These are phyloP conservation scores for Platyrinchus mystaceus DNA, from an alignment of 2,797 vertebrate genomes.

Conservation along the genomic window DNA sequence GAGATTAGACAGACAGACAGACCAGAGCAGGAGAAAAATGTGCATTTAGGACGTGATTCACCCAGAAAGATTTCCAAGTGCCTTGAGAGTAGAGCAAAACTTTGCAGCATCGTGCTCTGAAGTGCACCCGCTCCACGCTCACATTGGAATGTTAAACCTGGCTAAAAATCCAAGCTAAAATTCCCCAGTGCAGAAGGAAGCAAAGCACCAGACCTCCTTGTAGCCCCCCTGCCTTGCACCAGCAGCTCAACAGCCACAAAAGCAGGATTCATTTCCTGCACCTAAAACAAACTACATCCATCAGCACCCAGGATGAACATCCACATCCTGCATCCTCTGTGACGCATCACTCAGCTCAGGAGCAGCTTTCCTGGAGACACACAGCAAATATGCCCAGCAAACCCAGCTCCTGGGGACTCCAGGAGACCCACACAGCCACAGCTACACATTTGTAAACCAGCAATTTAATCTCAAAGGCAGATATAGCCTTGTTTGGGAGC, in stretches of 20 bases:
- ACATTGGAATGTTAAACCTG: background rate
- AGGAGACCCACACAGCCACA: background rate
- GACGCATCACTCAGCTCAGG: fast-evolving
- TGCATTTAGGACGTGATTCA: background rate
- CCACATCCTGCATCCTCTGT: background rate
- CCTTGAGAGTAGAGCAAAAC: background rate
- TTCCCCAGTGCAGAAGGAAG: background rate
- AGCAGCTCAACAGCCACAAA: background rate
- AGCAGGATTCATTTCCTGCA: background rate
- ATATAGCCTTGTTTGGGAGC: fast-evolving
- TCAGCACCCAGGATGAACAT: background rate
- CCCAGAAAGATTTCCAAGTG: slow-evolving; percentile 15
- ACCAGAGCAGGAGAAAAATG: slow-evolving; percentile 39
- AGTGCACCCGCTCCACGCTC: background rate
- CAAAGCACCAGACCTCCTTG: background rate
- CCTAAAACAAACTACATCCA: fast-evolving
- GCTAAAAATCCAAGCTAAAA: background rate
- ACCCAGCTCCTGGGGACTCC: background rate
- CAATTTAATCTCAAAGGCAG: background rate
- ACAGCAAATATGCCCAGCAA: background rate
- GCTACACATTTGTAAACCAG: fast-evolving
- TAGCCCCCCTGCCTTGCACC: background rate
- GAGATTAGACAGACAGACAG: slow-evolving; percentile 44
- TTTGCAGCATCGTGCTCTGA: slow-evolving; percentile 14
- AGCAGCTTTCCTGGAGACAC: background rate